Conservation (phyloP, 2,797 vertebrate species). For the Pantherophis alleghaniensis region DNA sequence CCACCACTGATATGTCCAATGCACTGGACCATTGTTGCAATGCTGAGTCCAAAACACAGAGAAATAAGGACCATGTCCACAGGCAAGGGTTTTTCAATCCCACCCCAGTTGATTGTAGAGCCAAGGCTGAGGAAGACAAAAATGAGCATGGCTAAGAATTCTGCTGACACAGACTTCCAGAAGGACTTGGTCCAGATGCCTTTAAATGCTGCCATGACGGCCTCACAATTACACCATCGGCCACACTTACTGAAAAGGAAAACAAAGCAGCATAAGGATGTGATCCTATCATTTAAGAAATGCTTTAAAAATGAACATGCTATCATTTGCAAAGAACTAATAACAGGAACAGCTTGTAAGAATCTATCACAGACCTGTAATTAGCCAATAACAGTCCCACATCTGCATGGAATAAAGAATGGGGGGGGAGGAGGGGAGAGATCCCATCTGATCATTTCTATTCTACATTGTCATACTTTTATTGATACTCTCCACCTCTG, state of each 20-base stretch:
- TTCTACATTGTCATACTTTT: neutral
- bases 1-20: constrained; percentile 94
- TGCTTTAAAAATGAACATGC: neutral
- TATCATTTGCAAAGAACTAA: neutral
- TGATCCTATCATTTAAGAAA: neutral
- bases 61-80: constrained; percentile 90
- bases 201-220: constrained; percentile 91
- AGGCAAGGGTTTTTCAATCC: constrained; percentile 77
- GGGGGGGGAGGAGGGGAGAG: no score
- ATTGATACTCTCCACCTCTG: neutral
- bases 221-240: constrained; percentile 76
- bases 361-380: neutral
- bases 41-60: constrained; percentile 93
- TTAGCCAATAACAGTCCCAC: neutral
- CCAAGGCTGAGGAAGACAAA: constrained; percentile 91
- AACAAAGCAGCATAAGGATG: constrained; percentile 47
- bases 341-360: rapidly evolving
- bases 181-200: constrained; percentile 95
- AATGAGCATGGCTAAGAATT: constrained; percentile 90
- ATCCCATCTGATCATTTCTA: neutral
- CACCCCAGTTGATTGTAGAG: constrained; percentile 90
- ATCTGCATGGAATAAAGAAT: no score
- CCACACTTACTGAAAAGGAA: constrained; percentile 82
- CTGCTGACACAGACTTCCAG: constrained; percentile 91
- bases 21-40: constrained; percentile 94